Percentiles rank a stretch among this genome's conserved stretches.
These are phyloP conservation scores for Lethrus apterus DNA, from an alignment of 1,140 invertebrate genomes.

Conservation along the genomic window DNA sequence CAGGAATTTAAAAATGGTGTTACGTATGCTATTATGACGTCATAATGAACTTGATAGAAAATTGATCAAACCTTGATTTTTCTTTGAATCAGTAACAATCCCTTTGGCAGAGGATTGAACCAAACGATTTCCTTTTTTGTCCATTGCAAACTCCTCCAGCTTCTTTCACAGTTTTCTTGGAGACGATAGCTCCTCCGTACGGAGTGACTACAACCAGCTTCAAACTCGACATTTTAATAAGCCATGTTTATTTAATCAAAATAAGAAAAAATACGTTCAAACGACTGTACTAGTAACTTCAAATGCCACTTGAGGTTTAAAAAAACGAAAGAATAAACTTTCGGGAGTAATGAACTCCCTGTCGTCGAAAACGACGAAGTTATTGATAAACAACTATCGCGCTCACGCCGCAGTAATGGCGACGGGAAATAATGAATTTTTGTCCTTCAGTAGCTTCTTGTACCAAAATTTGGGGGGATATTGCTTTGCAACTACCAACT, in stretches of 20 bases:
- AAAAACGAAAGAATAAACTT: constrained; percentile 11
- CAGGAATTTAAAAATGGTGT: neutral
- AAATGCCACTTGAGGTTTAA: constrained; percentile 19
- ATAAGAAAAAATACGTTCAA: constrained; percentile 46
- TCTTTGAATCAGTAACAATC: constrained; percentile 58
- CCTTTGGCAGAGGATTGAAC: constrained; percentile 54
- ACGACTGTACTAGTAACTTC: constrained; percentile 36
- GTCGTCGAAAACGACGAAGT: constrained; percentile 58
- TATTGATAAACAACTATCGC: constrained; percentile 39
- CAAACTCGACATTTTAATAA: constrained; percentile 71
- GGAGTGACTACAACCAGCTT: constrained; percentile 57
- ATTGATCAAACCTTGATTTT: constrained; percentile 54
- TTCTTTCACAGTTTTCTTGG: constrained; percentile 36
- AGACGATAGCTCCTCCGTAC: constrained; percentile 57
- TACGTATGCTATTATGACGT: constrained; percentile 8
- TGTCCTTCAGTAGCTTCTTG: neutral
- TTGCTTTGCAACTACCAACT: constrained; percentile 5
- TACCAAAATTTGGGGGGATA: constrained; percentile 9
- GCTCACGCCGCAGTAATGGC: constrained; percentile 59
- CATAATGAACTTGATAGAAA: constrained; percentile 5
- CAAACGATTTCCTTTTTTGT: constrained; percentile 68
- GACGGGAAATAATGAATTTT: constrained; percentile 44
- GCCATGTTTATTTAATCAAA: constrained; percentile 62
- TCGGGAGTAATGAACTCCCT: constrained; percentile 29
- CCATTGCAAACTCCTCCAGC: constrained; percentile 47